Percentiles rank a stretch among this genome's conserved stretches.
Evolutionary conservation across 2,113 vertebrate species (phyloP).

Genomic region (Pao palembangensis): DNA sequence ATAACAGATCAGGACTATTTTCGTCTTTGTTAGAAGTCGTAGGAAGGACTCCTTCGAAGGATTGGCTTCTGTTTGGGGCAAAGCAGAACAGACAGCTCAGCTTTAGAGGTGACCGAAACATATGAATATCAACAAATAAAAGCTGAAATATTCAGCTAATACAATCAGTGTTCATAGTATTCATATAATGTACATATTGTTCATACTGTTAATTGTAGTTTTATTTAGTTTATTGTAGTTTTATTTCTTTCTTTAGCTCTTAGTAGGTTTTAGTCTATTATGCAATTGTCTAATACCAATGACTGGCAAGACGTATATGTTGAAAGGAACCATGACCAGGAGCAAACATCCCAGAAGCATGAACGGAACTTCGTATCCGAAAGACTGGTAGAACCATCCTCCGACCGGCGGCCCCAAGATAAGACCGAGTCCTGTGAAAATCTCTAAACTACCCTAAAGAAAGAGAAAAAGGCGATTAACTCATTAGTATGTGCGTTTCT

Average conservation of each 20-base stretch:
- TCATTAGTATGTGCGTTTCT: too few relatives aligned
- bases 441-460: conserved; percentile 87
- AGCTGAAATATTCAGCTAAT: background rate
- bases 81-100: background rate
- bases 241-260: too few relatives aligned
- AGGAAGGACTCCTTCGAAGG: conserved; percentile 83
- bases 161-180: too few relatives aligned
- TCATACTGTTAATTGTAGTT: too few relatives aligned
- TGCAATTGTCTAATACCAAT: too few relatives aligned
- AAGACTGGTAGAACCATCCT: conserved; percentile 88
- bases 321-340: conserved; percentile 85
- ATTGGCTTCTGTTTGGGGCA: conserved; percentile 69
- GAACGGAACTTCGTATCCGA: conserved; percentile 91
- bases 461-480: background rate
- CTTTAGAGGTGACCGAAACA: background rate
- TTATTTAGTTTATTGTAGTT: too few relatives aligned
- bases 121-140: background rate
- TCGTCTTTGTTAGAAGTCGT: conserved; percentile 75
- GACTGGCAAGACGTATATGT: conserved; percentile 82
- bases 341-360: conserved; percentile 83
- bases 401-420: conserved; percentile 91
- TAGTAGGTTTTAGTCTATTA: too few relatives aligned
- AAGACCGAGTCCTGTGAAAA: conserved; percentile 86
- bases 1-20: conserved; percentile 81
- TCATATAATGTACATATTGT: too few relatives aligned